Conservation (phyloP, 2,113 vertebrate species). For the Felis chaus region DNA sequence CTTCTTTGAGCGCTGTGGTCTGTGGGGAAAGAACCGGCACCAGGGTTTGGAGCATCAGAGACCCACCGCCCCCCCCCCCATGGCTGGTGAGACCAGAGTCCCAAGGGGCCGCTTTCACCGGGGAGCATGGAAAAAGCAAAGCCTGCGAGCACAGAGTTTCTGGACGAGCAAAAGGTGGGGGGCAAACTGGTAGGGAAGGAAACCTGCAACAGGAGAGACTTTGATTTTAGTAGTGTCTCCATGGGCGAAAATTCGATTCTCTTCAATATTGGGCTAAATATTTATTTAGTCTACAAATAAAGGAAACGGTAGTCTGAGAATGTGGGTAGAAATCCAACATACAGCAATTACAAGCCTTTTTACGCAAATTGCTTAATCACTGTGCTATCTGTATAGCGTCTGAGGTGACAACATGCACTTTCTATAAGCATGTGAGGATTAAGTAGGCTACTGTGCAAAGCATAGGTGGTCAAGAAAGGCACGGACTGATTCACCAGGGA, state of each 20-base stretch:
- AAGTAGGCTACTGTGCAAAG: neutral
- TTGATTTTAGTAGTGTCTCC: neutral
- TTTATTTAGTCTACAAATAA: neutral
- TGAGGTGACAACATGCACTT: neutral
- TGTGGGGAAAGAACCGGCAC: fast-evolving
- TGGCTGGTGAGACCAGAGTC: neutral
- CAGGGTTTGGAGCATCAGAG: neutral
- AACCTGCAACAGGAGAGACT: neutral
- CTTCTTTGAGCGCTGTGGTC: neutral
- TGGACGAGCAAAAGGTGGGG: neutral
- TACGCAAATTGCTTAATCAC: neutral
- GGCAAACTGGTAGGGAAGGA: neutral
- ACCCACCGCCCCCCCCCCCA: no score
- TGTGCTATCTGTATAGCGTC: neutral
- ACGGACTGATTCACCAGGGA: neutral
- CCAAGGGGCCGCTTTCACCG: fast-evolving
- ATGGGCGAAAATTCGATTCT: neutral
- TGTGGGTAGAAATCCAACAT: neutral
- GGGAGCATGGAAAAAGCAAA: neutral
- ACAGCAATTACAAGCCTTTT: neutral
- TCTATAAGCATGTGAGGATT: neutral
- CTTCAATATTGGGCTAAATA: neutral
- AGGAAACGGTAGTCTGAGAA: neutral
- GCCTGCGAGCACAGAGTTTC: no score
- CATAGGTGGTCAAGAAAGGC: neutral